phyloP scores from a whole-genome alignment of 2,113 vertebrate genomes.

The Euleptes europaea region DNA sequence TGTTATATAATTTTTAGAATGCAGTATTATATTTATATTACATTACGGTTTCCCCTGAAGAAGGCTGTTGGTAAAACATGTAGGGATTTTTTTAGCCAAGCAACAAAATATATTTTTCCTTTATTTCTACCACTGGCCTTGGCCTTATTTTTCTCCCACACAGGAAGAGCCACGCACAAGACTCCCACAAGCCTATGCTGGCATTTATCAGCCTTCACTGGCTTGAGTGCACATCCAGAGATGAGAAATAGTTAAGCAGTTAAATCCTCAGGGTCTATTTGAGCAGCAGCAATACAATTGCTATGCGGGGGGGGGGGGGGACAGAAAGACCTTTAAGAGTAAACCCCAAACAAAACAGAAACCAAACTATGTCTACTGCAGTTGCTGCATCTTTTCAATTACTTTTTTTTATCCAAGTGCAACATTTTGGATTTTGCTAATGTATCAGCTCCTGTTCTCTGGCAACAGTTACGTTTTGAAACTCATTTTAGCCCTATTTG shows the following conservation, averaged over 20 bases:
- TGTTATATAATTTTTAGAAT: no score
- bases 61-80: no score
- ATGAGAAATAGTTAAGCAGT: neutral
- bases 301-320: no score
- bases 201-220: neutral
- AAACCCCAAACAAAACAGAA: neutral
- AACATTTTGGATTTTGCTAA: neutral
- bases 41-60: no score
- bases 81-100: no score
- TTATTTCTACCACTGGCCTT: no score
- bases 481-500: constrained; percentile 29
- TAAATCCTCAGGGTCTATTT: neutral
- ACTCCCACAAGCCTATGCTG: neutral
- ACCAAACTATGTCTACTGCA: neutral
- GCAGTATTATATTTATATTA: no score
- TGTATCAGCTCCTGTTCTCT: neutral
- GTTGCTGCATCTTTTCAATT: neutral
- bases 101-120: no score
- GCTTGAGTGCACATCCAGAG: neutral
- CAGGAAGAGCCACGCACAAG: neutral
- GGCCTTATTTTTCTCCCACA: no score
- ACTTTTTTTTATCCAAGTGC: neutral
- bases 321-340: neutral
- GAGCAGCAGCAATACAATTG: no score
- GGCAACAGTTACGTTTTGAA: neutral